phyloP scores from a whole-genome alignment of 2,888 invertebrate genomes.

The Chrysina gloriosa region DNA sequence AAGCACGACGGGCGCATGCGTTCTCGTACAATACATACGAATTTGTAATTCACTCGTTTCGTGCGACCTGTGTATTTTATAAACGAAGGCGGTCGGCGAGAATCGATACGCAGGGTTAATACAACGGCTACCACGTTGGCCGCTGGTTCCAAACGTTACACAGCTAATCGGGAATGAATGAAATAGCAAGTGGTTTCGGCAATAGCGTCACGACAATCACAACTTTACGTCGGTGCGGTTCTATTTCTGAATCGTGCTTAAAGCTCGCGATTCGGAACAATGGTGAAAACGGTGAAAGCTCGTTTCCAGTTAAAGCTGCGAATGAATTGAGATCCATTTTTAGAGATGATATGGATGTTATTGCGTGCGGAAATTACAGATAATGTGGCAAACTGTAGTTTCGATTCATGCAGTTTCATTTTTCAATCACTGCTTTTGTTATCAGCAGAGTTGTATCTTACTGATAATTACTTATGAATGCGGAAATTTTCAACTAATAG shows the following conservation, averaged over 20 bases:
- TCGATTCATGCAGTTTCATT: too few relatives aligned
- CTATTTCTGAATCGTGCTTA: not conserved
- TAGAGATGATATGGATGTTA: too few relatives aligned
- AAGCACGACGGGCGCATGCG: constrained; percentile 3
- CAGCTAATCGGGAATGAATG: constrained; percentile 17
- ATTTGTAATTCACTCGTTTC: not conserved
- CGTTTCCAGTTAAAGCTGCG: too few relatives aligned
- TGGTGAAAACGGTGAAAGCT: too few relatives aligned
- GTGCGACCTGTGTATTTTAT: too few relatives aligned
- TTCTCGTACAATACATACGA: not conserved
- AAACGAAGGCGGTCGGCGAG: constrained; percentile 11
- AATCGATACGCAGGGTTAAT: constrained; percentile 24
- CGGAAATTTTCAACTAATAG: too few relatives aligned
- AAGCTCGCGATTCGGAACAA: not conserved
- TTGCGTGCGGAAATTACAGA: too few relatives aligned
- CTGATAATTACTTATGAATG: too few relatives aligned
- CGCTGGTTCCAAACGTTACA: not conserved
- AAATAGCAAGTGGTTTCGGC: constrained; percentile 24
- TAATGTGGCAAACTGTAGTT: too few relatives aligned
- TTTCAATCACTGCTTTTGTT: too few relatives aligned
- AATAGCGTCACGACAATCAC: constrained; percentile 13
- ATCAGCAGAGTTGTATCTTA: too few relatives aligned
- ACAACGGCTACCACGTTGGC: not conserved
- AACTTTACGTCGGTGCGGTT: constrained; percentile 13
- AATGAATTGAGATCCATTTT: too few relatives aligned